Evolutionary conservation across 2,888 invertebrate genomes (phyloP), one percentile per base, ranked within the genome.

Genomic region (Silvanus unidentatus): DNA sequence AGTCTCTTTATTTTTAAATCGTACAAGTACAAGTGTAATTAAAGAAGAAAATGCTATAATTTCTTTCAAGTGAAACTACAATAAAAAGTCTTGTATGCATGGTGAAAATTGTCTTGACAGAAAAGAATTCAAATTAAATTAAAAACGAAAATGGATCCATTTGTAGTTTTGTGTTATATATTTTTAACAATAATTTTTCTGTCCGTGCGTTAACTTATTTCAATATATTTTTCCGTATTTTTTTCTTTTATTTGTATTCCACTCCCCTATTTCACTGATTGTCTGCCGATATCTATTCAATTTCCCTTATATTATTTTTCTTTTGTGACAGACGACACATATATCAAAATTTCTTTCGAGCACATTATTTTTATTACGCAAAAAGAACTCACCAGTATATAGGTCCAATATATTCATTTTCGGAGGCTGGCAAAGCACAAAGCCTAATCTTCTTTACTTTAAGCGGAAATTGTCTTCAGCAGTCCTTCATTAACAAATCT

Each of bases 281-380:
- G 54, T 47, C 47, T 46, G 47, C 48, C 52, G 49, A 54, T 54
- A 54, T 52, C 52, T 50, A 53, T 53, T 54, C 50, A 51, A 53
- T 54, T 52, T 52, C 45, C 43, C 16, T 36, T 43, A 54, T 51
- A 52, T 52, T 52, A 54, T 54, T 53, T 52, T 53, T 54, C 50
- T 42, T 49, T 50, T 51, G 50, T 50, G 49, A 53, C 52, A 50
- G 35, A 37, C 44, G 48, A 50, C 47, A 47, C 49, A 54, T 51
- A 50, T 50, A 54, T 54, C 52, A 52, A 37, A 9, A 16, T 37
- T 45, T 45, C 53, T 49, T 49, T 50, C 47, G 50, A 50, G 47
- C 48, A 42, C 49, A 47, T 49, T 49, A 49, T 47, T 46, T 47
- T 49, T 47, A 49, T 49, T 44, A 38, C 46, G 47, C 43, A 43